Evolutionary conservation across 2,797 vertebrate species (phyloP), one percentile per base, ranked within the genome.

Genomic region (Platyrinchus mystaceus): DNA sequence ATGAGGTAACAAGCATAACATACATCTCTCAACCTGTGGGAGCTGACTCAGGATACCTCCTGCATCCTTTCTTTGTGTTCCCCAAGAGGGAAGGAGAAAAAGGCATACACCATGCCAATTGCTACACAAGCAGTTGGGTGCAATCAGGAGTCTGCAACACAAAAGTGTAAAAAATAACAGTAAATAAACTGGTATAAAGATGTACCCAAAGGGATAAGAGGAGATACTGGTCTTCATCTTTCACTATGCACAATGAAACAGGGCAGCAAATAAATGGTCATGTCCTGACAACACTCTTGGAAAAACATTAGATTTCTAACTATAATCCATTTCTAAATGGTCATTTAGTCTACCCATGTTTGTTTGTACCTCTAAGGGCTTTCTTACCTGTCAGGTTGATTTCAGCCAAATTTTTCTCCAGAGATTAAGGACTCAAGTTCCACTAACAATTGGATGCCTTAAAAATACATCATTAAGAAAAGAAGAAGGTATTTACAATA

Each of bases 1-100:
- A 8, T 6, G 36, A 70, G 78, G 26, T 20, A 62, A 53, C 4
- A 46, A 53, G 43, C 10, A 22, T 37, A 79, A 37, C 49, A 69
- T 13, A 37, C 0, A 0, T 19, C 22, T 53, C 44, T 77, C 22
- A 67, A 12, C 5, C 14, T 0, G 15, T 0, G 1, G 14, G 52
- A 86, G 14, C 10, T 34, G 28, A 47, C 36, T 26, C 23, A 12
- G n/a, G 39, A 20, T 9, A 4, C 18, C 30, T 53, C 46, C 36
- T 49, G n/a, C 37, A 68, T 28, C 46, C 13, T 66, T 49, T 58
- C 30, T 37, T 46, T 44, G 19, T 0, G 0, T 20, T 76, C 21
- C 52, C 68, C 58, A 1, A 2, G 10, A 50, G 13, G 18, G 28
- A 73, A 92, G 36, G 12, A 39, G 14, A 26, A 84, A 66, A 69